Conservation (phyloP, 1,140 invertebrate genomes). For the Drosophila tsacasi region DNA sequence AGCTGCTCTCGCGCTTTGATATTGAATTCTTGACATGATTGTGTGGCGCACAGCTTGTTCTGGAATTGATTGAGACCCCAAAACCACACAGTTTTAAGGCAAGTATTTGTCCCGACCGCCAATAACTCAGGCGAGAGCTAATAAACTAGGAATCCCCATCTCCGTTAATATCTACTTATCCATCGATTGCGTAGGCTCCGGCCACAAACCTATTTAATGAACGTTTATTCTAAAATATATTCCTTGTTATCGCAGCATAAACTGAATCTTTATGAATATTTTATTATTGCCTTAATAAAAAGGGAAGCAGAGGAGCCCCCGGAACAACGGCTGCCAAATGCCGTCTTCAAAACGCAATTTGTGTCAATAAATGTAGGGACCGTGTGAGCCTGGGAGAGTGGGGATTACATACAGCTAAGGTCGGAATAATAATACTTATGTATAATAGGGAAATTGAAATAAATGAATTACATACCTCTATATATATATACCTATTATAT, state of each 20-base stretch:
- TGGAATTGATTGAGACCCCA: constrained; percentile 41
- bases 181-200: constrained; percentile 14
- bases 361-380: constrained; percentile 71
- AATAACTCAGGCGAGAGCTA: constrained; percentile 57
- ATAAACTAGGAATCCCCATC: constrained; percentile 45
- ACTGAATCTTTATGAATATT: constrained; percentile 82
- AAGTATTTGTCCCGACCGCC: constrained; percentile 41
- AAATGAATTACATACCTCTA: too few species aligned
- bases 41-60: constrained; percentile 68
- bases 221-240: constrained; percentile 63
- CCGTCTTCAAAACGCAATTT: constrained; percentile 72
- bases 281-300: constrained; percentile 81
- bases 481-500: too few species aligned
- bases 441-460: too few species aligned
- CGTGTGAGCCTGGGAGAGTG: constrained; percentile 12
- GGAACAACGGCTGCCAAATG: constrained; percentile 43
- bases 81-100: constrained; percentile 16
- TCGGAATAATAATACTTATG: not conserved
- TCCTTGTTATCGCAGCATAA: constrained; percentile 59
- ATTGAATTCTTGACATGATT: constrained; percentile 84
- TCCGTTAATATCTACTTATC: not conserved
- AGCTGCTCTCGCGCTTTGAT: constrained; percentile 74
- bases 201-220: constrained; percentile 49
- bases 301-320: constrained; percentile 20
- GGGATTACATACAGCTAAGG: not conserved